Percentiles rank a stretch among this genome's conserved stretches.
phyloP scores from a whole-genome alignment of 2,113 vertebrate genomes.

The Geococcyx californianus region DNA sequence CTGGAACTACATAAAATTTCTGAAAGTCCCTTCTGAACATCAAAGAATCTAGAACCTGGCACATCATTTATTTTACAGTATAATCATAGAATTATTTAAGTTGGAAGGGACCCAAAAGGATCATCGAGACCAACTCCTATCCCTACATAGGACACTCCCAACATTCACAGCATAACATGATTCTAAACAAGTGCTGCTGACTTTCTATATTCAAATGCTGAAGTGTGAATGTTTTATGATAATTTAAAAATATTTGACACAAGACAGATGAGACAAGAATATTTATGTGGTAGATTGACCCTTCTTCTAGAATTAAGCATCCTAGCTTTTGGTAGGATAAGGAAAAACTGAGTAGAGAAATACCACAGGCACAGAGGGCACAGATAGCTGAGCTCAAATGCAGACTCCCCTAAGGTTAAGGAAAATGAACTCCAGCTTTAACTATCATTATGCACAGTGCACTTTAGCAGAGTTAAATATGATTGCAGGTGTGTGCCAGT shows the following conservation, averaged over 20 bases:
- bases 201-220: neutral
- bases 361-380: neutral
- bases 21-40: neutral
- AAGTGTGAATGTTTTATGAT: neutral
- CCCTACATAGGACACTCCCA: no score
- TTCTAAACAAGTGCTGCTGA: neutral
- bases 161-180: accelerated
- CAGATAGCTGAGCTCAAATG: neutral
- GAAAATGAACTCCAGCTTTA: neutral
- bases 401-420: accelerated
- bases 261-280: neutral
- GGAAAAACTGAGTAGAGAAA: neutral
- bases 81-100: no score
- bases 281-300: neutral
- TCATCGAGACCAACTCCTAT: no score
- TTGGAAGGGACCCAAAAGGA: no score
- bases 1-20: neutral
- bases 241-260: neutral
- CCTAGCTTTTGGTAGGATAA: neutral
- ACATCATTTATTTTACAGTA: neutral
- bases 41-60: neutral
- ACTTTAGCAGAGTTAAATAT: neutral
- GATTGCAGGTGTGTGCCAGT: neutral
- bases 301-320: neutral
- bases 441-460: neutral